A percentile compares a stretch with the other conserved stretches of the same genome.
These are phyloP conservation scores for Benitochromis conjunctus DNA, from an alignment of 2,113 vertebrate genomes.

Conservation along the genomic window DNA sequence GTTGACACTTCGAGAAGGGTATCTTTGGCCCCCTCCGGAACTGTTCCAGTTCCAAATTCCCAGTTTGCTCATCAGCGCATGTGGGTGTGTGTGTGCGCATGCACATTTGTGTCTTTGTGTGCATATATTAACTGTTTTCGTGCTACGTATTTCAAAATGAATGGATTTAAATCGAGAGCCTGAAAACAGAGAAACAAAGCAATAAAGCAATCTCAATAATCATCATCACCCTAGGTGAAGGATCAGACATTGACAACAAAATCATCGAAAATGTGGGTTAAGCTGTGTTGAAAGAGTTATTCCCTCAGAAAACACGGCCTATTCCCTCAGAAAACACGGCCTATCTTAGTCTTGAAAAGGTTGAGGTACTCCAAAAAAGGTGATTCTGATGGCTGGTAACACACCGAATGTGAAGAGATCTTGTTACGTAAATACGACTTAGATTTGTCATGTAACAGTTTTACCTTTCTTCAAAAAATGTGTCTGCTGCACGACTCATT, in stretches of 20 bases:
- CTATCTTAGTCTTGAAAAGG: neutral
- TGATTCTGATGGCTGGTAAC: neutral
- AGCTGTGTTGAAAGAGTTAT: neutral
- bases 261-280: neutral
- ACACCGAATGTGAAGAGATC: neutral
- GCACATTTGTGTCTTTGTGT: neutral
- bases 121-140: neutral
- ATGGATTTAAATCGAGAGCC: neutral
- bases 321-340: neutral
- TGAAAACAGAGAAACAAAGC: neutral
- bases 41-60: conserved; percentile 44
- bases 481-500: neutral
- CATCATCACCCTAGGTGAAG: neutral
- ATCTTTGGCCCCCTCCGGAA: conserved; percentile 40
- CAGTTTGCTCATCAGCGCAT: conserved; percentile 15
- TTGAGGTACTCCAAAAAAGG: neutral
- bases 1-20: conserved; percentile 11
- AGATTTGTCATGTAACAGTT: neutral
- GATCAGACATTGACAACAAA: neutral
- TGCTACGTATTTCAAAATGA: neutral
- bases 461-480: neutral
- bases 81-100: neutral
- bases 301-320: neutral
- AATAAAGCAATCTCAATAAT: neutral
- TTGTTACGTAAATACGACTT: neutral